Conservation (phyloP, 2,113 vertebrate genomes). For the Gasterosteus aculeatus region DNA sequence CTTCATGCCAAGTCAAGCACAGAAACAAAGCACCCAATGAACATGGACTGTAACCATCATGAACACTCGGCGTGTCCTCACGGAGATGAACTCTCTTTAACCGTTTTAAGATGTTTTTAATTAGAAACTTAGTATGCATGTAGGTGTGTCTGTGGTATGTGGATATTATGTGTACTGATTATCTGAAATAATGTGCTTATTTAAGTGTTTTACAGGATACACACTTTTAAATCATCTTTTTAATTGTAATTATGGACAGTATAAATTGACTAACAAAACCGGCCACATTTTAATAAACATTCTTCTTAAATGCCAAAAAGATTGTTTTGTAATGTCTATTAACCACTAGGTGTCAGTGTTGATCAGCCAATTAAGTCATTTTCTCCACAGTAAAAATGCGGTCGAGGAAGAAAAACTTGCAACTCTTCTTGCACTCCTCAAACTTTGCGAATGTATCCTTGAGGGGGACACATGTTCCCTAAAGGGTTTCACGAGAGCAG, state of each 20-base stretch:
- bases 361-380: slow-evolving; percentile 7
- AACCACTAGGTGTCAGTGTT: slow-evolving; percentile 68
- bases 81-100: background rate
- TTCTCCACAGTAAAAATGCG: background rate
- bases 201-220: background rate
- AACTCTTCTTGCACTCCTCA: background rate
- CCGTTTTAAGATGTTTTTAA: slow-evolving; percentile 6
- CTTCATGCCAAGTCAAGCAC: slow-evolving; percentile 18
- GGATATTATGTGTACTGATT: background rate
- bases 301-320: background rate
- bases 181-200: background rate
- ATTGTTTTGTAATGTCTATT: background rate
- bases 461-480: background rate
- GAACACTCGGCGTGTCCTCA: background rate
- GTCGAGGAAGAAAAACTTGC: background rate
- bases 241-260: background rate
- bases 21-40: slow-evolving; percentile 7
- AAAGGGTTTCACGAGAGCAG: slow-evolving; percentile 1
- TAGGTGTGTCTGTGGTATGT: background rate
- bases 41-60: background rate
- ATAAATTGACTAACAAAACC: background rate
- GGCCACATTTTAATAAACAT: background rate
- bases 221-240: background rate
- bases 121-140: background rate
- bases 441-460: background rate